Conservation (phyloP, 2,888 invertebrate species). For the Scrobipalpa atriplicella region DNA sequence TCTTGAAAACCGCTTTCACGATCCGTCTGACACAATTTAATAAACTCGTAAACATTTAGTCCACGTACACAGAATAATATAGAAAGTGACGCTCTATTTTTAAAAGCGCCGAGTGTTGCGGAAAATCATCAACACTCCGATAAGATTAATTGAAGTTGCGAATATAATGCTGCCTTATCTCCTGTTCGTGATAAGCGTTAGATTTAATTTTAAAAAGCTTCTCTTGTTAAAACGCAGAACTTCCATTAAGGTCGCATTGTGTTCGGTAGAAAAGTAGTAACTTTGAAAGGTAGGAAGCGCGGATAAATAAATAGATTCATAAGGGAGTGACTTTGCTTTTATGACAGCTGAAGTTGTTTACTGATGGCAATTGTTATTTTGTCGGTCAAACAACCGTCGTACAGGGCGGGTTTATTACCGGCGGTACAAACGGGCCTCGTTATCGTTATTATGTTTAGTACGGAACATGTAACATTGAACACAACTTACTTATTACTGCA, state of each 20-base stretch:
- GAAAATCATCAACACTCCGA: slow-evolving; percentile 37
- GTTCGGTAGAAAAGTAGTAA: not conserved
- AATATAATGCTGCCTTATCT: slow-evolving; percentile 23
- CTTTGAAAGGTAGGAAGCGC: not conserved
- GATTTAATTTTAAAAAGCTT: slow-evolving; percentile 16
- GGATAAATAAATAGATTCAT: not conserved
- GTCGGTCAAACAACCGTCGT: slow-evolving; percentile 41
- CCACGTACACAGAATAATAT: slow-evolving; percentile 19
- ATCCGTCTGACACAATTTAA: slow-evolving; percentile 36
- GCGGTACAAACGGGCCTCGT: slow-evolving; percentile 27
- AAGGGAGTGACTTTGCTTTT: slow-evolving; percentile 53
- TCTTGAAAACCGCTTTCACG: slow-evolving; percentile 43
- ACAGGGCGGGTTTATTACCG: slow-evolving; percentile 27
- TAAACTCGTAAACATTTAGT: slow-evolving; percentile 34
- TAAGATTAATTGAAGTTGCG: slow-evolving; percentile 33
- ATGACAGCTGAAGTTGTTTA: slow-evolving; percentile 56
- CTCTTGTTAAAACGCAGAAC: slow-evolving; percentile 2
- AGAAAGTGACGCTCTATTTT: slow-evolving; percentile 16
- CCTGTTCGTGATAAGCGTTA: not conserved
- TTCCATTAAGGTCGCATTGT: not conserved
- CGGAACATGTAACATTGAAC: not conserved
- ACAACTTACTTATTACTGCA: slow-evolving; percentile 10
- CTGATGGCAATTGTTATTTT: slow-evolving; percentile 42
- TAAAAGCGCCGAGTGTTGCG: slow-evolving; percentile 32
- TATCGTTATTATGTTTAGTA: slow-evolving; percentile 14